Evolutionary conservation across 1,140 invertebrate species (phyloP), one percentile per base, ranked within the genome.

Genomic region (Danaus melanippus): DNA sequence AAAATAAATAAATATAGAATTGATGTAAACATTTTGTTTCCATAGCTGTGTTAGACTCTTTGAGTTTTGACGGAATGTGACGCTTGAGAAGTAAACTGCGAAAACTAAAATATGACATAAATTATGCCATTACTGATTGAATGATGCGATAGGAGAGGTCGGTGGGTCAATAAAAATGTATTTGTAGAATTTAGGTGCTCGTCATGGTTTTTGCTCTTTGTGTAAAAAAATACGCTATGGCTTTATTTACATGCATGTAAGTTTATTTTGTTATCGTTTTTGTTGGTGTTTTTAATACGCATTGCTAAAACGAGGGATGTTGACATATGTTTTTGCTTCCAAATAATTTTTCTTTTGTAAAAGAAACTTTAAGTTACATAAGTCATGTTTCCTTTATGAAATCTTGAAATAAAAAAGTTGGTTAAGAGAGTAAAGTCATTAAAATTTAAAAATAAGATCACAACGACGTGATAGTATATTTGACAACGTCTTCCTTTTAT

Each of bases 131-230:
- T 32, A 32, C 21, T 32, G 21, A 32, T 32, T 47, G 53, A 45
- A 17, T 56, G 55, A 51, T 57, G 46, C 57, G 75, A 78, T 73
- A 77, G 49, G 64, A 78, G 62, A 82, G 79, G 75, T 83, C 73
- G 76, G 75, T 71, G 69, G 75, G 74, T 79, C 69, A 79, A 66
- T 70, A 74, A 73, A 71, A 74, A 76, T 78, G 64, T 73, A 71
- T 72, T 75, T 78, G 59, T 76, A 73, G 62, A 68, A 63, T 79
- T 75, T 74, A 69, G 60, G 60, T 68, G 62, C 60, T 69, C 68
- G 66, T 76, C 75, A 80, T 81, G 78, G 78, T 75, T 77, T 84
- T 84, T 84, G 79, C 76, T 84, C 75, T 81, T 71, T 76, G 60
- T 56, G 58, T 67, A 60, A 67, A 57, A 64, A 67, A 64, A 54